Percentiles rank a stretch among this genome's conserved stretches.
Conservation (phyloP, 1,140 invertebrate genomes). For the Ips typographus region DNA sequence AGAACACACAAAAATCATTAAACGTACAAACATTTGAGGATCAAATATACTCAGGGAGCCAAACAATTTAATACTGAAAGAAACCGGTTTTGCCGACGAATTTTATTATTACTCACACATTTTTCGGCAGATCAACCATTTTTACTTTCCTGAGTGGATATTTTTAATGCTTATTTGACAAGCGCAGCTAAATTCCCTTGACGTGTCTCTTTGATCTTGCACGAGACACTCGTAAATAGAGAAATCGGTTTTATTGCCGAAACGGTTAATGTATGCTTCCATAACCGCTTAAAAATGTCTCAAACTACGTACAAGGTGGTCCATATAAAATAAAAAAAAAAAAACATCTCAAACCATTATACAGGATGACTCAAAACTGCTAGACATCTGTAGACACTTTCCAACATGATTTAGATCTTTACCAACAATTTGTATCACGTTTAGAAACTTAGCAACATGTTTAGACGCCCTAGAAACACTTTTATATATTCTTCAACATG, state of each 20-base stretch:
- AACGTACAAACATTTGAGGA: not conserved
- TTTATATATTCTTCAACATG: too few relatives aligned
- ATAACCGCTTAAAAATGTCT: too few relatives aligned
- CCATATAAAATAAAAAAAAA: too few relatives aligned
- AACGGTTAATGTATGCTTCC: not conserved
- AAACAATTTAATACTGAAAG: conserved; percentile 6
- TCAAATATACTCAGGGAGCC: conserved; percentile 3
- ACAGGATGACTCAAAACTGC: too few relatives aligned
- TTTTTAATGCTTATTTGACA: conserved; percentile 10
- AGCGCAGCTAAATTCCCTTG: conserved; percentile 15
- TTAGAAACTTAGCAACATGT: too few relatives aligned
- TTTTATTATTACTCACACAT: not conserved
- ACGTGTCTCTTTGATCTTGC: conserved; percentile 20
- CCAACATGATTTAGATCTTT: too few relatives aligned
- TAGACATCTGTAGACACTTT: too few relatives aligned
- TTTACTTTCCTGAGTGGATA: not conserved
- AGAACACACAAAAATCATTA: not conserved
- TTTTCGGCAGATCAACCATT: conserved; percentile 12
- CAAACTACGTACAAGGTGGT: too few relatives aligned
- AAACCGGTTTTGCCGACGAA: conserved; percentile 18
- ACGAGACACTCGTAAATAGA: conserved; percentile 13
- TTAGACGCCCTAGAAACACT: too few relatives aligned
- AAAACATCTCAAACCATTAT: too few relatives aligned
- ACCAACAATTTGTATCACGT: too few relatives aligned
- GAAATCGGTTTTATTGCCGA: not conserved